Conservation (phyloP, 2,888 invertebrate genomes). For the Temnothorax unifasciatus region DNA sequence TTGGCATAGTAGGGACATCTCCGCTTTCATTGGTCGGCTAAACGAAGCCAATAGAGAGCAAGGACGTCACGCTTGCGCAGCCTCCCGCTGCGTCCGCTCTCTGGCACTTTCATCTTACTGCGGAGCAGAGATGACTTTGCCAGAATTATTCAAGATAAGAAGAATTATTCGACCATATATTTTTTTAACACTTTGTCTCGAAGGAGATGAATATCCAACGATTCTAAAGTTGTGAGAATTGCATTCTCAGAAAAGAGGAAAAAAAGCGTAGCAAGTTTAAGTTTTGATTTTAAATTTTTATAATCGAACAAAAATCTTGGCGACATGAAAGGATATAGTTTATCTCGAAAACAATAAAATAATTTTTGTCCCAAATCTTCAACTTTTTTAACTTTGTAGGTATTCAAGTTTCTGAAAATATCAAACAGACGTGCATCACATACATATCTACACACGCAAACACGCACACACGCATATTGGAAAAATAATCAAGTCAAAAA, state of each 20-base stretch:
- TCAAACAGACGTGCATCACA: not conserved
- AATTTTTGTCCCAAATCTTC: too few species aligned
- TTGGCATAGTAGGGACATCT: constrained; percentile 77
- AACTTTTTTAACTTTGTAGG: not conserved
- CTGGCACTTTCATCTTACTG: constrained; percentile 31
- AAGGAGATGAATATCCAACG: not conserved
- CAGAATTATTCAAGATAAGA: too few species aligned
- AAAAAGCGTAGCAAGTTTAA: not conserved
- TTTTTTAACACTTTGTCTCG: not conserved
- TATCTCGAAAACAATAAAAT: not conserved
- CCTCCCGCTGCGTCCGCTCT: constrained; percentile 67
- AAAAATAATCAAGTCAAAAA: not conserved
- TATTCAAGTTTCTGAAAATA: not conserved
- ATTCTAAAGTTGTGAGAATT: not conserved
- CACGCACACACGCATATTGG: not conserved
- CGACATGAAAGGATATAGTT: not conserved
- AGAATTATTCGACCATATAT: not conserved
- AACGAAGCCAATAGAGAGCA: constrained; percentile 79
- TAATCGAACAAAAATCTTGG: not conserved
- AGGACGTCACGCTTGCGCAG: constrained; percentile 79
- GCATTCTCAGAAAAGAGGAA: not conserved
- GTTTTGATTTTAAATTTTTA: not conserved
- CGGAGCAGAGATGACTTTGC: not conserved
- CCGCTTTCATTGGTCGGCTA: constrained; percentile 78
- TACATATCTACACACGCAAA: not conserved